Evolutionary conservation across 1,140 invertebrate species (phyloP).

Genomic region (Samia ricini): DNA sequence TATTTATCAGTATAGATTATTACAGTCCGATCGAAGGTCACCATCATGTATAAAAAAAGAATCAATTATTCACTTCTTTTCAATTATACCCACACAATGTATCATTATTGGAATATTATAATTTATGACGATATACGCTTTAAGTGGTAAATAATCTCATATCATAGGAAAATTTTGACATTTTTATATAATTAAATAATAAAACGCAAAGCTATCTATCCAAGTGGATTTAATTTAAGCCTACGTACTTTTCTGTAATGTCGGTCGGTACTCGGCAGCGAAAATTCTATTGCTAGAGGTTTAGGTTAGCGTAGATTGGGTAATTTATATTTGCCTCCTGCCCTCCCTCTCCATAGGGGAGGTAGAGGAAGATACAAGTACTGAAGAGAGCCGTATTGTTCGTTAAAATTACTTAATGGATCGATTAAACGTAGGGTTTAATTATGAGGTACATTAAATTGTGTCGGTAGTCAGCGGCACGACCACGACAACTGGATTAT

Average conservation of each 20-base stretch:
- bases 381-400: conserved; percentile 53
- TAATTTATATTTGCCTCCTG: conserved; percentile 74
- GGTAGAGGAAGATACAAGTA: conserved; percentile 52
- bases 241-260: conserved; percentile 62
- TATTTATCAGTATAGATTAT: too few species aligned
- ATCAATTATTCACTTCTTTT: too few species aligned
- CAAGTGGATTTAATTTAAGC: conserved; percentile 56
- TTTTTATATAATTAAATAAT: background rate
- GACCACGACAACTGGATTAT: conserved; percentile 10
- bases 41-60: too few species aligned
- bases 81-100: too few species aligned
- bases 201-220: conserved; percentile 38
- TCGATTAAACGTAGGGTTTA: conserved; percentile 57
- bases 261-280: conserved; percentile 57
- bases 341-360: conserved; percentile 38
- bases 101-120: too few species aligned
- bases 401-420: conserved; percentile 68
- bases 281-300: conserved; percentile 70
- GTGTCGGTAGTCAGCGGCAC: conserved; percentile 22
- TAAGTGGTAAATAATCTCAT: too few species aligned
- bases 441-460: conserved; percentile 47
- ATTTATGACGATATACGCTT: too few species aligned
- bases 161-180: background rate
- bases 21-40: too few species aligned
- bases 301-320: conserved; percentile 73